Base-by-base conservation (phyloP, 2,888 invertebrate genomes). In the Dynastes tityus region DNA sequence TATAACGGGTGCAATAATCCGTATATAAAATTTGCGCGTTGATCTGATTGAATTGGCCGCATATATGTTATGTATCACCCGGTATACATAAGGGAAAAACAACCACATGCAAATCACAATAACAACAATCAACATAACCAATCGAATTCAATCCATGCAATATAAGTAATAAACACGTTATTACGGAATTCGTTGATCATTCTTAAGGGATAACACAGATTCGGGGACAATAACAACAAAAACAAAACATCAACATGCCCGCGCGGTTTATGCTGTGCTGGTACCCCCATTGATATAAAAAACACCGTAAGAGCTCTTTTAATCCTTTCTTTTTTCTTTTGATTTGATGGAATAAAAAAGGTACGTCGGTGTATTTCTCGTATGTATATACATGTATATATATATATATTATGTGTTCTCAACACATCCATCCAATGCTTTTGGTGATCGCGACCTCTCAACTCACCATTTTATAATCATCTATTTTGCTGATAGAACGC, bases 391-490 rank as follows among this genome's bases (percentile, higher is more conserved):
- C 29, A 67, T 0, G 2, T 6, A 9, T 22, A 22, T 22, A 22
- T 22, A 9, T 22, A 22, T 22, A 22, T 22, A 22, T 22, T 22
- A 22, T 29, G 45, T 45, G 45, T 45, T 45, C 40, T 9, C n/a
- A 68, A 82, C 81, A 82, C 82, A 83, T 79, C 82, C 82, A 82
- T 87, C 87, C 87, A 88, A 87, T 87, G 87, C 87, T 87, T 87
- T 55, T n/a, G 88, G 88, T n/a, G 16, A 87, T 86, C 87, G 86
- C 86, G 84, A 85, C n/a, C n/a, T 13, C n/a, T 55, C 55, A 55
- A 96, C 97, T 97, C 95, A 97, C 98, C 98, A 98, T 98, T 93
- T 97, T 96, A 92, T 97, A 97, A 95, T 98, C 98, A 92, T 97
- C 96, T 92, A 98, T 98, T 95, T 97, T 97, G 94, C 97, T 97